These are phyloP conservation scores for Furcula furcula DNA, from an alignment of 2,888 invertebrate genomes.

Conservation along the genomic window DNA sequence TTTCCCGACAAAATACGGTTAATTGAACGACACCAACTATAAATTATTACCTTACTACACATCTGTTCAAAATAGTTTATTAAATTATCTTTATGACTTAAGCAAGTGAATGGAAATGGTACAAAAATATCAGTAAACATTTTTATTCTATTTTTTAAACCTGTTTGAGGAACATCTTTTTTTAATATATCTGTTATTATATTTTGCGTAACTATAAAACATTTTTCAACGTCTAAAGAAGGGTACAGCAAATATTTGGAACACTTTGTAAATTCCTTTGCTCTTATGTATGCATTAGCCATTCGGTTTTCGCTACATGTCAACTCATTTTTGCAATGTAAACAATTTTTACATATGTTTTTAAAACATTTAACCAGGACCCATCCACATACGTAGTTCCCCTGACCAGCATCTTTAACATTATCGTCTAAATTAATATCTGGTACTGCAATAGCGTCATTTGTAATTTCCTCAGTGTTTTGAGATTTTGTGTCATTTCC, in stretches of 20 bases:
- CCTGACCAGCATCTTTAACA: slow-evolving; percentile 12
- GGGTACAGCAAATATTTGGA: background rate
- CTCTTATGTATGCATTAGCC: background rate
- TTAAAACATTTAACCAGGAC: no score
- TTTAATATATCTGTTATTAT: background rate
- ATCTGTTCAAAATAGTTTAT: no score
- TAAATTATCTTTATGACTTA: no score
- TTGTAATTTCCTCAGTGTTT: background rate
- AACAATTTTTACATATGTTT: no score
- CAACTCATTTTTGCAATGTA: no score
- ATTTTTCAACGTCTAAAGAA: background rate
- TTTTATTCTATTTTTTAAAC: background rate
- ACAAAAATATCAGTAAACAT: background rate
- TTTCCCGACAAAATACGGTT: no score
- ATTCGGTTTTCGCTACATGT: no score
- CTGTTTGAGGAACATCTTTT: background rate
- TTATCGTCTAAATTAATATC: background rate
- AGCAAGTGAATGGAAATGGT: no score
- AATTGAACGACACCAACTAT: background rate
- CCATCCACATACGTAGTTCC: slow-evolving; percentile 28
- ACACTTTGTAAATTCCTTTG: background rate
- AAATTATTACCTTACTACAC: background rate
- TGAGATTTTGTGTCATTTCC: no score
- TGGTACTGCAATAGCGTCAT: background rate
- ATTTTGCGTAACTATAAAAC: background rate